Evolutionary conservation across 2,113 vertebrate genomes (phyloP), one percentile per base, ranked within the genome.

Genomic region (Labeo catla): DNA sequence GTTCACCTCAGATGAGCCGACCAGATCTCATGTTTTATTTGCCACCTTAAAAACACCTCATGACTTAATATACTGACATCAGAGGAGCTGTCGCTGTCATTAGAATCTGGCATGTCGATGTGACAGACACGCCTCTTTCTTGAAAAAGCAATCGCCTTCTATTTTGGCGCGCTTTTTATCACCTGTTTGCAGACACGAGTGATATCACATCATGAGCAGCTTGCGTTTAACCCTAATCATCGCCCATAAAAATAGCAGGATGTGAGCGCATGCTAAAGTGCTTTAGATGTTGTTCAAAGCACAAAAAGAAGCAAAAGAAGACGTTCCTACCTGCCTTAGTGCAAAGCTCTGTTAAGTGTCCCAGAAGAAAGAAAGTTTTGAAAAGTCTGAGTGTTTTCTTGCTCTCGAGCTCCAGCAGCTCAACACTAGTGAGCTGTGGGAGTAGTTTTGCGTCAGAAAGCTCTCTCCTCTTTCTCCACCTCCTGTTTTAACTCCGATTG

Each of bases 161-260:
- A 89, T 89, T 89, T 90, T 65, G 68, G 86, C 43, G 21, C 34
- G 34, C n/a, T 78, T 72, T 88, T 84, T 79, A 81, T 85, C 91
- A 88, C 78, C 86, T 85, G 84, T 63, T 84, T 57, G 52, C 79
- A 83, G 72, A 86, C 83, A 79, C 59, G 68, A 63, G 66, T 45
- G 81, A 89, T 63, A 21, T 76, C 86, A 80, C 28, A 83, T 73
- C 76, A 49, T 66, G 70, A 84, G 45, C 80, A 86, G 81, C 74
- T 73, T 84, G 84, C 34, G 54, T 77, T 63, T 65, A 76, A 72
- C 68, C 45, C 85, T 45, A 34, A 47, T 43, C 78, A 68, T 79
- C 86, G 39, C n/a, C 61, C 34, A n/a, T 81, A 90, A 76, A 87
- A 90, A 89, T 82, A 91, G 84, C 61, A n/a, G 12, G 34, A 73